A percentile compares a stretch with the other conserved stretches of the same genome.
These are phyloP conservation scores for Lamprotornis superbus DNA, from an alignment of 2,113 vertebrate genomes.

Conservation along the genomic window DNA sequence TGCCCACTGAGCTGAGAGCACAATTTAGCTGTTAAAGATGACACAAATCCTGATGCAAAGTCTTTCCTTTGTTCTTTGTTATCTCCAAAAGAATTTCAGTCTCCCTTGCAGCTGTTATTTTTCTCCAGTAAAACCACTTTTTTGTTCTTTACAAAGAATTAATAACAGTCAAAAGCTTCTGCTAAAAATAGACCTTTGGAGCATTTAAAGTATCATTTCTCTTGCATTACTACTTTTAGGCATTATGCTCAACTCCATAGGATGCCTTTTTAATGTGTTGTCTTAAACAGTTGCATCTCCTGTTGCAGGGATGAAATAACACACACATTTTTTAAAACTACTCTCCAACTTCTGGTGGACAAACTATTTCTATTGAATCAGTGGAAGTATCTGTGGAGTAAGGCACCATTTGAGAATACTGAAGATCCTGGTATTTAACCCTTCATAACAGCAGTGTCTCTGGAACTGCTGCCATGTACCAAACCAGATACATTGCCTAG, in stretches of 20 bases:
- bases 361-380: not conserved
- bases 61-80: constrained; percentile 42
- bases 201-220: not conserved
- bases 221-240: not conserved
- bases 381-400: not conserved
- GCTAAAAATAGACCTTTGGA: not conserved
- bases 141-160: constrained; percentile 7
- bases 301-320: not conserved
- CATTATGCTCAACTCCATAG: not conserved
- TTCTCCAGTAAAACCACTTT: constrained; percentile 19
- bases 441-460: not conserved
- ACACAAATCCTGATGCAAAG: constrained; percentile 21
- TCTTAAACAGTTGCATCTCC: not conserved
- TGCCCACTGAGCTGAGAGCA: constrained; percentile 8
- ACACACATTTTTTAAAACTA: not conserved
- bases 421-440: not conserved
- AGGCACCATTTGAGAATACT: not conserved
- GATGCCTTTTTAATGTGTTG: not conserved
- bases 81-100: constrained; percentile 21
- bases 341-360: not conserved
- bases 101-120: constrained; percentile 48
- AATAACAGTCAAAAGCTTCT: not conserved
- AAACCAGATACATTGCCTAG: not conserved
- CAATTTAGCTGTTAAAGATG: constrained; percentile 29
- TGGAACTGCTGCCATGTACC: not conserved